phyloP scores from a whole-genome alignment of 2,797 vertebrate species.

The Anguilla pacifica region DNA sequence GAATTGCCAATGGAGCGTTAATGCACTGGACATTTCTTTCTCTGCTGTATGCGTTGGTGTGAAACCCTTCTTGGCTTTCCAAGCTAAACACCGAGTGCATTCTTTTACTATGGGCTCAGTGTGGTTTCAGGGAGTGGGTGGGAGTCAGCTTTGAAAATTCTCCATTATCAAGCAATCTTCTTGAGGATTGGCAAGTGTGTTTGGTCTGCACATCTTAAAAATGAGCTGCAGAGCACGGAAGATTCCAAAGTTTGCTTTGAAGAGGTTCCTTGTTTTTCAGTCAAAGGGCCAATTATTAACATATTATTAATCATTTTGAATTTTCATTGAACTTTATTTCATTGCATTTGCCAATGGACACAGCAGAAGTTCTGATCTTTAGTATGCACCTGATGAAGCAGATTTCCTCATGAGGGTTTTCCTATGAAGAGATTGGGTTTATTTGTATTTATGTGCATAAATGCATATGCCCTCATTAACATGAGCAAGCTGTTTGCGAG shows the following conservation, averaged over 20 bases:
- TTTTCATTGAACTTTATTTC: background rate
- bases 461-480: background rate
- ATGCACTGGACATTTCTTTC: background rate
- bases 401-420: background rate
- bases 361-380: background rate
- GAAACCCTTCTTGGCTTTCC: background rate
- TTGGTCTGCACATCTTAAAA: background rate
- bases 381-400: background rate
- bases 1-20: background rate
- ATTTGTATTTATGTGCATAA: background rate
- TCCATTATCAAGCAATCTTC: background rate
- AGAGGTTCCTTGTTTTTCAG: background rate
- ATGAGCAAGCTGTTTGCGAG: background rate
- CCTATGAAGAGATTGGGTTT: background rate
- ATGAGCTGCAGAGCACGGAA: background rate
- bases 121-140: constrained; percentile 7
- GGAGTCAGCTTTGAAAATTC: background rate
- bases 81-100: constrained; percentile 18
- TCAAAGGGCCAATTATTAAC: background rate
- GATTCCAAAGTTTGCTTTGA: background rate
- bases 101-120: constrained; percentile 12
- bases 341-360: background rate
- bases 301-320: background rate
- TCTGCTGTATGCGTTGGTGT: background rate
- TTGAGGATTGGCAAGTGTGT: background rate